A percentile compares a stretch with the other conserved stretches of the same genome.
These are phyloP conservation scores for Limosa lapponica DNA, from an alignment of 2,797 vertebrate genomes.

Conservation along the genomic window DNA sequence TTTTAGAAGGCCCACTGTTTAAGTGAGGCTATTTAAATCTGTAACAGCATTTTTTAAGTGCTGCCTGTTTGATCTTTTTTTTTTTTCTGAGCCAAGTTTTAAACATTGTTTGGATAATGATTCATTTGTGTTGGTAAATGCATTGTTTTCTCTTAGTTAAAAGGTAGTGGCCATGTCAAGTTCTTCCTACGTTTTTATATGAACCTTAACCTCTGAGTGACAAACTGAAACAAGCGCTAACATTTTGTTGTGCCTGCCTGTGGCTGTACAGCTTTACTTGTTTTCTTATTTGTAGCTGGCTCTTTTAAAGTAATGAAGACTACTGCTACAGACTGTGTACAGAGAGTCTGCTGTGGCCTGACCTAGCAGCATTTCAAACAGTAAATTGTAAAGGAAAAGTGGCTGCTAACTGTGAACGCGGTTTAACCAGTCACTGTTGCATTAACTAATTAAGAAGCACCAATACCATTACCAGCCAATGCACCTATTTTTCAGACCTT, in stretches of 20 bases:
- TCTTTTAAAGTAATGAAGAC: not conserved
- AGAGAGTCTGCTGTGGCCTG: not conserved
- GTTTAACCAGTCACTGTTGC: not conserved
- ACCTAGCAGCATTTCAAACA: not conserved
- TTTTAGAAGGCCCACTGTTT: not conserved
- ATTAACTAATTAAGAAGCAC: constrained; percentile 29
- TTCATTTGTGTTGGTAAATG: constrained; percentile 31
- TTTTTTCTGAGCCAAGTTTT: not conserved
- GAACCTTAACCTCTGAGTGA: constrained; percentile 24
- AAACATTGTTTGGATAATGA: constrained; percentile 29
- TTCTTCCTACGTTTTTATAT: not conserved
- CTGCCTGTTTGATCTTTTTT: not conserved
- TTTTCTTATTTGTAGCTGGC: not conserved
- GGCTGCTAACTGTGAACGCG: not conserved
- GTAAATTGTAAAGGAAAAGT: not conserved
- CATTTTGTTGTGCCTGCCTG: not conserved
- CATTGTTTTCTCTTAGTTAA: constrained; percentile 44
- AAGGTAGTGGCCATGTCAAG: not conserved
- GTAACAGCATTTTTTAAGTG: not conserved
- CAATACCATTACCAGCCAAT: not conserved
- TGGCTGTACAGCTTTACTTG: not conserved
- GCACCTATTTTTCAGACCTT: not conserved
- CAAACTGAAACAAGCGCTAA: not conserved
- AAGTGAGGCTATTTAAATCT: not conserved
- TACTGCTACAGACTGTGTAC: not conserved